These are phyloP conservation scores for Tricholauxania praeusta DNA, from an alignment of 2,888 invertebrate genomes.

Conservation along the genomic window DNA sequence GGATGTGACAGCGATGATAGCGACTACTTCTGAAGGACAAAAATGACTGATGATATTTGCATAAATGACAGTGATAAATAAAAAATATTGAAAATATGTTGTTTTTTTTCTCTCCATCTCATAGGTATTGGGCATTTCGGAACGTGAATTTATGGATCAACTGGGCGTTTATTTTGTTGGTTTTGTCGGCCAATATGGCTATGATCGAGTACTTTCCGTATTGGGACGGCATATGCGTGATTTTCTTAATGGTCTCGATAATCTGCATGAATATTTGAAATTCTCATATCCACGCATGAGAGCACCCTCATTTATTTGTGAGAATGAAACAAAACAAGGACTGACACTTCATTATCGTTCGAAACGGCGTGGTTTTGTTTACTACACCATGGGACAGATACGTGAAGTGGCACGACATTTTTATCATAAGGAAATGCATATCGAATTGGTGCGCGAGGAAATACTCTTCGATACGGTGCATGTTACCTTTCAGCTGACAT, in stretches of 20 bases:
- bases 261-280: constrained; percentile 96
- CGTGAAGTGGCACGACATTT: constrained; percentile 92
- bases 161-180: constrained; percentile 95
- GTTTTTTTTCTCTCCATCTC: neutral
- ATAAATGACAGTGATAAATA: neutral
- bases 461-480: constrained; percentile 91
- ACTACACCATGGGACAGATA: constrained; percentile 97
- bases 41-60: neutral
- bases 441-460: constrained; percentile 89
- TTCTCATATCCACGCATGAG: constrained; percentile 90
- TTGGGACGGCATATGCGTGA: constrained; percentile 94
- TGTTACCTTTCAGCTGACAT: constrained; percentile 92
- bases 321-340: constrained; percentile 93
- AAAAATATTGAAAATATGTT: neutral
- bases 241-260: constrained; percentile 95
- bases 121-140: constrained; percentile 87
- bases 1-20: neutral
- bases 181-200: constrained; percentile 94
- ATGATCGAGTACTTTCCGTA: constrained; percentile 90
- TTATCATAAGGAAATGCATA: constrained; percentile 94
- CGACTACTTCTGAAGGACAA: neutral
- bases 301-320: constrained; percentile 98
- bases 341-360: constrained; percentile 94
- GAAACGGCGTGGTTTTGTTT: constrained; percentile 92
- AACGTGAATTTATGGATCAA: constrained; percentile 91